phyloP scores from a whole-genome alignment of 2,888 invertebrate genomes.

The Tenthredo livida region DNA sequence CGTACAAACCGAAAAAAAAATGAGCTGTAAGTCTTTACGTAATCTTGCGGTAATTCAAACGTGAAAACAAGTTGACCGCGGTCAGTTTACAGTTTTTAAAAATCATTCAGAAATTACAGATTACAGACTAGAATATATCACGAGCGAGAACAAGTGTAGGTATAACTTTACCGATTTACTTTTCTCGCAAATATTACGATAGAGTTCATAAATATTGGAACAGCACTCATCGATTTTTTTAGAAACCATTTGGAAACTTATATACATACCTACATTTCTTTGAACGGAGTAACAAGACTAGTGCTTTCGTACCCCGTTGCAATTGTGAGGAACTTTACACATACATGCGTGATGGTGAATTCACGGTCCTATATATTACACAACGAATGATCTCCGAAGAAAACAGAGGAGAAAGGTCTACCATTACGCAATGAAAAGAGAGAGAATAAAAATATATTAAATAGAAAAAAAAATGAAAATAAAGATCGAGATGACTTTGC shows the following conservation, averaged over 20 bases:
- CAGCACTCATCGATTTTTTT: background rate
- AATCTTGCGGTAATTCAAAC: conserved; percentile 1
- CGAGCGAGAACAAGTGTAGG: background rate
- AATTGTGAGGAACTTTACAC: background rate
- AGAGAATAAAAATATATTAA: background rate
- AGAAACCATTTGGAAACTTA: background rate
- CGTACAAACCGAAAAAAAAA: background rate
- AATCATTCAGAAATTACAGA: background rate
- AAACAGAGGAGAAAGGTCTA: conserved; percentile 67
- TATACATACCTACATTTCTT: background rate
- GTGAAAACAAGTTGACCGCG: background rate
- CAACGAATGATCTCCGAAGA: conserved; percentile 55
- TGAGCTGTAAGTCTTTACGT: background rate
- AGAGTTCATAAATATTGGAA: background rate
- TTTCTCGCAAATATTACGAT: background rate
- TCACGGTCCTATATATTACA: conserved; percentile 56
- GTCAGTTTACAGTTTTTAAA: background rate
- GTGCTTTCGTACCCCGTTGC: background rate
- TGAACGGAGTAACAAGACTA: background rate
- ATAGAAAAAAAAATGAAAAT: background rate
- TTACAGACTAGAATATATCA: background rate
- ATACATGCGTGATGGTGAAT: conserved; percentile 10
- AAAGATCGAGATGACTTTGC: conserved; percentile 31
- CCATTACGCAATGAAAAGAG: conserved; percentile 14
- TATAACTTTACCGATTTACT: background rate